Evolutionary conservation across 2,113 vertebrate species (phyloP), one percentile per base, ranked within the genome.

Genomic region (Dryoscopus gambensis): DNA sequence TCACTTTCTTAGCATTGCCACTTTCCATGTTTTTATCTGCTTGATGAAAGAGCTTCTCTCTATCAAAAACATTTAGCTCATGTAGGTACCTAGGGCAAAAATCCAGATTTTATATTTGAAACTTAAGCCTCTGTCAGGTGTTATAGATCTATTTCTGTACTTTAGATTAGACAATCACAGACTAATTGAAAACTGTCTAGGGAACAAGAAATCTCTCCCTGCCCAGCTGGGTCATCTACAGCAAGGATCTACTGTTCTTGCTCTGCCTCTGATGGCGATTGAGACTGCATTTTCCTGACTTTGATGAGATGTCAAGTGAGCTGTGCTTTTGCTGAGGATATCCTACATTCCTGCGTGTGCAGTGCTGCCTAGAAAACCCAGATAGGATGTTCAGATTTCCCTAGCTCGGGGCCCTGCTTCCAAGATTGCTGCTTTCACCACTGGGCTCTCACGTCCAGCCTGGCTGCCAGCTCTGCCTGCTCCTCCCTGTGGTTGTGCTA

Each of bases 271-370:
- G 40, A 49, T 13, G 10, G 19, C 12, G 87, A 57, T 3, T 15
- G 15, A 57, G 28, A 40, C 31, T 0, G 6, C 3, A 39, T 60
- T 9, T n/a, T 20, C 31, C n/a, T 4, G 16, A 6, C 68, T 64
- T 44, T 44, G 12, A 82, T 8, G n/a, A 28, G 18, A 35, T 3
- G 12, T 12, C 10, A 59, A n/a, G 33, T 30, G 42, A 91, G 27
- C 47, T 1, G 2, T 49, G 40, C 7, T 76, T 91, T 57, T 49
- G 13, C 15, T 57, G 50, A 82, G 40, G 57, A 44, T 64, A 68
- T 30, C 57, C 39, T 9, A 49, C 39, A 46, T 31, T 44, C 3
- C 47, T 50, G 44, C 0, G 0, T 12, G 27, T 68, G 22, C 0
- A 0, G 14, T 22, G 35, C 5, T 87, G 44, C 70, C 67, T 22